Percentiles rank a stretch among this genome's conserved stretches.
Evolutionary conservation across 2,797 vertebrate species (phyloP).

Genomic region (Distichodus sexfasciatus): DNA sequence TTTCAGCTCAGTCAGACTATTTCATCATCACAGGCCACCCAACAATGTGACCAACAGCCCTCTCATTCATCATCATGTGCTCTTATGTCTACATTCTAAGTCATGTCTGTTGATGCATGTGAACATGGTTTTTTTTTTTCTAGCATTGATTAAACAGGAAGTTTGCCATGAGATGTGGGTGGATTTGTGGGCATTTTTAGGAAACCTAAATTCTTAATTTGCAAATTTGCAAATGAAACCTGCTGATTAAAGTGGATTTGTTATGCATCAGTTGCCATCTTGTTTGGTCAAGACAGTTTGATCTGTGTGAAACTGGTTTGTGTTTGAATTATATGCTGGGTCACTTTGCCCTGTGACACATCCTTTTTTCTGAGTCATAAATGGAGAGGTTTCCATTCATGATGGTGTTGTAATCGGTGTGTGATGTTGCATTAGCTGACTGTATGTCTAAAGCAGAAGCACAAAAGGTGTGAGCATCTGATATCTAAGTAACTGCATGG

Average conservation of each 20-base stretch:
- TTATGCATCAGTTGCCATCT: neutral
- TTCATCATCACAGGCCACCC: neutral
- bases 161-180: neutral
- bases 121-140: too few species aligned
- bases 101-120: neutral
- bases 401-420: neutral
- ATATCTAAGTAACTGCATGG: conserved; percentile 20
- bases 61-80: neutral
- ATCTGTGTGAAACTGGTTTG: neutral
- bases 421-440: neutral
- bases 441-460: too few species aligned
- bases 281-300: neutral
- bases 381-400: neutral
- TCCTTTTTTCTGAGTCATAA: too few species aligned
- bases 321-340: neutral
- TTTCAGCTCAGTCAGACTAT: too few species aligned
- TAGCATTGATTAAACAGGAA: neutral
- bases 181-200: neutral
- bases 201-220: neutral
- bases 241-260: neutral
- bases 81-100: neutral
- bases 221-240: neutral
- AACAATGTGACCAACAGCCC: neutral
- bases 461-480: conserved; percentile 13
- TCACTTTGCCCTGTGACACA: too few species aligned